phyloP scores from a whole-genome alignment of 2,797 vertebrate species.

The Rhincodon typus region DNA sequence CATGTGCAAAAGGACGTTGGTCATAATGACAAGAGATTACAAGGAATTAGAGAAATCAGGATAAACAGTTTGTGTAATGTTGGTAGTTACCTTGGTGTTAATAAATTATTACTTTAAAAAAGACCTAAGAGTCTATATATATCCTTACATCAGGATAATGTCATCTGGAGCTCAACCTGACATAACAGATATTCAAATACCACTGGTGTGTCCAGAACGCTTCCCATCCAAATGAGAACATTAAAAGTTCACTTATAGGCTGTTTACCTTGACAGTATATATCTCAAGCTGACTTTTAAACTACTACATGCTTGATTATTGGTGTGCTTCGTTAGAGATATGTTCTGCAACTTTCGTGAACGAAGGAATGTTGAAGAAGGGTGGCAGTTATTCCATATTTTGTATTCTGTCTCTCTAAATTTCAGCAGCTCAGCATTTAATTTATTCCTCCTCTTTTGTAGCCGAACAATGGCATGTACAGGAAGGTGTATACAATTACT shows the following conservation, averaged over 20 bases:
- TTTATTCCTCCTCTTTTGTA: neutral
- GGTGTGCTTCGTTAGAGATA: neutral
- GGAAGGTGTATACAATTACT: neutral
- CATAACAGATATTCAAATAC: neutral
- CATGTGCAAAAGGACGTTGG: too few species aligned
- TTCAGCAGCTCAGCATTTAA: neutral
- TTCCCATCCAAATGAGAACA: neutral
- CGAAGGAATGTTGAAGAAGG: neutral
- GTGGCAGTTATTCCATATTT: too few species aligned
- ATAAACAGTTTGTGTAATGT: too few species aligned
- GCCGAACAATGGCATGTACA: neutral
- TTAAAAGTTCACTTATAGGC: neutral
- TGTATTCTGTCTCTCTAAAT: neutral
- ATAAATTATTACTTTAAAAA: too few species aligned
- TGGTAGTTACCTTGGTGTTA: too few species aligned
- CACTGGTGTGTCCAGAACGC: neutral
- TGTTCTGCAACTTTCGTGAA: neutral
- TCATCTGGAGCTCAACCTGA: too few species aligned
- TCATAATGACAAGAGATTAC: too few species aligned
- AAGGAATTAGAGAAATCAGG: too few species aligned
- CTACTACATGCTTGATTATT: neutral
- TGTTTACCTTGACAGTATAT: neutral
- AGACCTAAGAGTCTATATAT: too few species aligned
- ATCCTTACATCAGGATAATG: too few species aligned
- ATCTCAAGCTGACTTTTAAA: neutral